These are phyloP conservation scores for Platycheirus rosarum DNA, from an alignment of 2,888 invertebrate species.

Conservation along the genomic window DNA sequence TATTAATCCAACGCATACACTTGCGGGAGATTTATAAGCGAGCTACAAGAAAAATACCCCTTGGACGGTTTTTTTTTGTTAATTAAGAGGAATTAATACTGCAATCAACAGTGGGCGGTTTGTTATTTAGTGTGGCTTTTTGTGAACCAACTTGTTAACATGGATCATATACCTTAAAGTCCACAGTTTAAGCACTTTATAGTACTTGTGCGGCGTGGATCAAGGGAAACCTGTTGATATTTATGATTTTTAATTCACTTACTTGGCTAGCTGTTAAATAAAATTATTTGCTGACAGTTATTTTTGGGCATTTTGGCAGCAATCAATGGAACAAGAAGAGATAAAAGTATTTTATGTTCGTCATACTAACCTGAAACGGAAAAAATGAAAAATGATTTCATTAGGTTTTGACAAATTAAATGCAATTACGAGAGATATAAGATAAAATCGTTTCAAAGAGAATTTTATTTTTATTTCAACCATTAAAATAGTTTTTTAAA, in stretches of 20 bases:
- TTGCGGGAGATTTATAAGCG: constrained; percentile 43
- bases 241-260: constrained; percentile 54
- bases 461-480: constrained; percentile 4
- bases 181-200: constrained; percentile 33
- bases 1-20: constrained; percentile 36
- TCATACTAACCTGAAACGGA: constrained; percentile 24
- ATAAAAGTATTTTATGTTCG: constrained; percentile 39
- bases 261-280: constrained; percentile 13
- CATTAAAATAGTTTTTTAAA: background rate
- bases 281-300: constrained; percentile 42
- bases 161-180: constrained; percentile 37
- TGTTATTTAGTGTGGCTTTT: constrained; percentile 39
- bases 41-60: constrained; percentile 16
- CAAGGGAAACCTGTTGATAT: constrained; percentile 39
- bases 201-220: constrained; percentile 5
- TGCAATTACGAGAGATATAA: constrained; percentile 26
- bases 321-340: constrained; percentile 46
- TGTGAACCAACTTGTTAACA: constrained; percentile 63
- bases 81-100: constrained; percentile 68
- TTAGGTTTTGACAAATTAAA: constrained; percentile 53
- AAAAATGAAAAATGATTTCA: constrained; percentile 39
- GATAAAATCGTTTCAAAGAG: constrained; percentile 15
- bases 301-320: constrained; percentile 37
- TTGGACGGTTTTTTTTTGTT: constrained; percentile 15
- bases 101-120: constrained; percentile 63